Base-by-base conservation (phyloP, 2,888 invertebrate species). In the Spodoptera picta region DNA sequence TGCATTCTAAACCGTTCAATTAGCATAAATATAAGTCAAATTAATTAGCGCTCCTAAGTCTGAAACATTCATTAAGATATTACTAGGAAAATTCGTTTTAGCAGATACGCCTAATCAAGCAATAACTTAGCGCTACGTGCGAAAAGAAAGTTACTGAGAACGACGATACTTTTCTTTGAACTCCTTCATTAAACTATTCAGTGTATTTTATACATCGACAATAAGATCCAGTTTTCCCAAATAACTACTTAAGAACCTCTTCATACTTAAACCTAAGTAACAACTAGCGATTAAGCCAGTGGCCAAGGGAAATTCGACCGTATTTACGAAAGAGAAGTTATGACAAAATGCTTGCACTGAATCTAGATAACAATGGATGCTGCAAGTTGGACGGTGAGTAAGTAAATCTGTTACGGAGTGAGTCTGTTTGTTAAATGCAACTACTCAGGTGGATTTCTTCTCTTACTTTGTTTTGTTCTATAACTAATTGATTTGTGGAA, bases 301-400 rank as follows among this genome's bases (percentile, higher is more conserved):
- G 24, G 50, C 49, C 9, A 46, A 43, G 31, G 19, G 41, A 49
- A 67, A 58, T 62, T 70, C 48, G 49, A 54, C 50, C 50, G 51
- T 41, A 60, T 48, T 58, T 48, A 24, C 36, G 41, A 44, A 36
- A 61, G 55, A 46, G 49, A 59, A 73, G 61, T 73, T 72, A 60
- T 69, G 65, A 72, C 57, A 75, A 75, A 75, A 75, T 64, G 65
- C 51, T 12, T 52, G 60, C 62, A 46, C 60, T 74, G 57, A 68
- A 61, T 73, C 67, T 63, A 59, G 74, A 64, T 73, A 66, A 69
- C 61, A 75, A 75, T 64, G 57, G 60, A 45, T 24, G 49, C 14
- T 45, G 57, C 44, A 55, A 67, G 50, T 73, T 60, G 50, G 53
- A 57, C 45, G 6, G 12, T 46, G 46, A 69, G 46, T 58, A 54